phyloP scores from a whole-genome alignment of 2,797 vertebrate species.

The Percopsis omiscomaycus region DNA sequence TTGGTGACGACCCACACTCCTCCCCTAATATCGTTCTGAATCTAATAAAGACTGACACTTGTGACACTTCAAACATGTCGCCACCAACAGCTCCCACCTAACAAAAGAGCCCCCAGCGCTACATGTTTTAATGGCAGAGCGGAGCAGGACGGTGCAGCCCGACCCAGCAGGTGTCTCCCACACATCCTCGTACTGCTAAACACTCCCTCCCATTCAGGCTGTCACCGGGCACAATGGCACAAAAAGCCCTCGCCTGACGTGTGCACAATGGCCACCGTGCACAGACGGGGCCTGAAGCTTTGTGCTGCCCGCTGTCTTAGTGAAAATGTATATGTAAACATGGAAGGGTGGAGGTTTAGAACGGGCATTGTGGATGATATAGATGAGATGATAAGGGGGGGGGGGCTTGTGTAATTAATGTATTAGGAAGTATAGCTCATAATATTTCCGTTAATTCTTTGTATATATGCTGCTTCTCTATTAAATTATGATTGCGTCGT shows the following conservation, averaged over 20 bases:
- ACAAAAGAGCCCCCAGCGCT: constrained; percentile 84
- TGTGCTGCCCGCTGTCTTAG: constrained; percentile 49
- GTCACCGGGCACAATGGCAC: constrained; percentile 89
- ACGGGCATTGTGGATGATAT: constrained; percentile 23
- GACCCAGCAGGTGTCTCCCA: constrained; percentile 91
- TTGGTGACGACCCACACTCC: constrained; percentile 34
- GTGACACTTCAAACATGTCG: constrained; percentile 87
- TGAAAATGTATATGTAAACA: constrained; percentile 65
- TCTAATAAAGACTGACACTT: constrained; percentile 90
- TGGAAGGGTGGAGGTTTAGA: constrained; percentile 30
- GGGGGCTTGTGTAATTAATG: neutral
- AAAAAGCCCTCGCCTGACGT: constrained; percentile 71
- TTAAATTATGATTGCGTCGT: too few relatives aligned
- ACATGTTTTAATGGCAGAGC: constrained; percentile 82
- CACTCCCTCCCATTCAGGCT: constrained; percentile 88
- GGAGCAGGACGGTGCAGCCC: constrained; percentile 85
- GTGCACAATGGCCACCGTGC: constrained; percentile 83
- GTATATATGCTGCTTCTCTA: too few relatives aligned
- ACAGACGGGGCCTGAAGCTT: constrained; percentile 61
- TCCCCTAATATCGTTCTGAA: constrained; percentile 77
- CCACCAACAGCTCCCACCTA: constrained; percentile 85
- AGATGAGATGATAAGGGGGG: constrained; percentile 24
- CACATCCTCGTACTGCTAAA: constrained; percentile 89
- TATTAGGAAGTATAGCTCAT: constrained; percentile 8
- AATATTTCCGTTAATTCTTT: neutral